A percentile compares a stretch with the other conserved stretches of the same genome.
These are phyloP conservation scores for Asbolus verrucosus DNA, from an alignment of 1,140 invertebrate species.

Conservation along the genomic window DNA sequence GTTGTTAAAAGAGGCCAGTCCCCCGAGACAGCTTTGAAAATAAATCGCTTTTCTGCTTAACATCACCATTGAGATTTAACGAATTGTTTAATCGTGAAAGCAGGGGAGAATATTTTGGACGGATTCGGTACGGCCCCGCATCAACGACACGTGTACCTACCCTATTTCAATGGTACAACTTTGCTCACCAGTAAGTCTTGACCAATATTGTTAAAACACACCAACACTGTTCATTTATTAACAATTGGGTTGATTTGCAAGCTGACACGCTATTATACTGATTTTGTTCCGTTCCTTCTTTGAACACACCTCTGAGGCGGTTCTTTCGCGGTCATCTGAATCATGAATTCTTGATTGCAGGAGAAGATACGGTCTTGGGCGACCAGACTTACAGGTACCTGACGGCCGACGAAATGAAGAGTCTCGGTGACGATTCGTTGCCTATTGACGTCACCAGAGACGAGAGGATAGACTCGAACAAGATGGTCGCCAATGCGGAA, in stretches of 20 bases:
- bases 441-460: slow-evolving; percentile 93
- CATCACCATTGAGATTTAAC: slow-evolving; percentile 25
- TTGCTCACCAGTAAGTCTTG: slow-evolving; percentile 80
- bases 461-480: slow-evolving; percentile 78
- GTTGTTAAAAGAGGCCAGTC: background rate
- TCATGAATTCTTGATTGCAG: slow-evolving; percentile 68
- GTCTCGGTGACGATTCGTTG: slow-evolving; percentile 90
- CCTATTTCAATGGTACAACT: slow-evolving; percentile 80
- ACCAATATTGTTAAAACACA: slow-evolving; percentile 39
- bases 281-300: slow-evolving; percentile 14
- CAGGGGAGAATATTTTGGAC: slow-evolving; percentile 64
- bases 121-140: slow-evolving; percentile 76
- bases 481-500: slow-evolving; percentile 66
- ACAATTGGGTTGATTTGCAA: slow-evolving; percentile 29
- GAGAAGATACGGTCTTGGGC: slow-evolving; percentile 88
- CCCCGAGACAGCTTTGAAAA: slow-evolving; percentile 6
- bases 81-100: slow-evolving; percentile 48
- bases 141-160: slow-evolving; percentile 83
- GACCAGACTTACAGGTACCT: slow-evolving; percentile 94
- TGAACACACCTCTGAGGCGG: background rate
- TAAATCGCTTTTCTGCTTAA: slow-evolving; percentile 21
- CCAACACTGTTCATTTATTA: slow-evolving; percentile 27
- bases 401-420: slow-evolving; percentile 95
- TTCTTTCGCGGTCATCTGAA: too few relatives aligned
- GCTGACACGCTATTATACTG: slow-evolving; percentile 27